Base-by-base conservation (phyloP, 2,888 invertebrate genomes). In the Cephus nigrinus region DNA sequence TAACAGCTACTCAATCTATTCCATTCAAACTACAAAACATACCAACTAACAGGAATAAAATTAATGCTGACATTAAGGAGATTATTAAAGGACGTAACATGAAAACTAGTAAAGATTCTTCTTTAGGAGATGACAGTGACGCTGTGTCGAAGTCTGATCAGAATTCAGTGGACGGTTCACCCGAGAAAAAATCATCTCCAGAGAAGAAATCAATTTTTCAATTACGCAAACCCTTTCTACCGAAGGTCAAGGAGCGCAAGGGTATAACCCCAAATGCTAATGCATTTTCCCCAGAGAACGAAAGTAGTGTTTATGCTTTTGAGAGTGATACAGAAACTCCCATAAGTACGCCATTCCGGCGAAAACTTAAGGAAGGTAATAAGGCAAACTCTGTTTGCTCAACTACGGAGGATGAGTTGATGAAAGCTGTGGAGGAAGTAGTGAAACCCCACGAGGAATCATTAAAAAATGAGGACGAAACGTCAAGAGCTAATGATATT, bases 221-320 rank as follows among this genome's bases (percentile, higher is more conserved):
- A 72, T 93, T 93, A 82, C 90, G 93, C 12, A 93, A 93, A 83
- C 91, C 93, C 36, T 94, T 94, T 77, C 93, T 94, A 76, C 93
- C 94, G 73, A 93, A 92, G 82, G 92, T 92, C 11, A 94, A 94
- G 82, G 92, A 93, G 81, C 92, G 93, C 74, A 92, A 90, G 77
- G 88, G 88, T 36, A 86, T 84, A 31, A 86, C 90, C 34, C 92
- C 92, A 1, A 93, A 92, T 84, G 91, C 93, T 4, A 93, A 92
- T 85, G 95, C 95, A 0, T 95, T 95, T 89, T 95, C 94, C 0
- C 94, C 94, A 0, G 94, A 94, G 82, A 95, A 95, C 86, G 95
- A 95, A 87, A 94, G 94, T 80, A 95, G 95, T 79, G 94, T 95
- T 30, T 95, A 95, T 85, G 95, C 95, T 3, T 95, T 95, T 87